phyloP scores from a whole-genome alignment of 2,888 invertebrate genomes.

The Axea sp. region DNA sequence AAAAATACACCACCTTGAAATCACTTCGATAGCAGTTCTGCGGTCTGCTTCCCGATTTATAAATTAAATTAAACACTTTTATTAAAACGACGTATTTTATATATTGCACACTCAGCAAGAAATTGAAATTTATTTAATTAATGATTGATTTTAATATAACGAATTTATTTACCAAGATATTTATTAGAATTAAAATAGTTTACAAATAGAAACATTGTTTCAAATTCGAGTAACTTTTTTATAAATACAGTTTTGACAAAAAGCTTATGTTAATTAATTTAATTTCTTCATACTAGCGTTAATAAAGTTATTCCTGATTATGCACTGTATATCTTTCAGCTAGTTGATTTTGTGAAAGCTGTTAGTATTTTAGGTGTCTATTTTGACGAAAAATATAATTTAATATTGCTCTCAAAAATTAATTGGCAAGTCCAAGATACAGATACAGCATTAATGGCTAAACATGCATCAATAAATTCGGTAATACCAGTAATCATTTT shows the following conservation, averaged over 20 bases:
- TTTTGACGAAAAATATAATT: conserved; percentile 48
- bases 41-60: too few species aligned
- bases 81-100: too few species aligned
- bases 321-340: conserved; percentile 34
- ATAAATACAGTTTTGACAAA: background rate
- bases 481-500: too few species aligned
- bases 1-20: conserved; percentile 10
- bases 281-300: conserved; percentile 11
- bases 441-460: conserved; percentile 28
- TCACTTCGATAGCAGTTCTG: too few species aligned
- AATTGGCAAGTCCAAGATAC: conserved; percentile 35
- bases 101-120: too few species aligned
- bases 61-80: too few species aligned
- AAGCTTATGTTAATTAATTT: conserved; percentile 3
- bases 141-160: too few species aligned
- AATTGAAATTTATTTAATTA: too few species aligned
- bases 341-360: conserved; percentile 12
- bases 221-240: background rate
- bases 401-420: conserved; percentile 44
- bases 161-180: too few species aligned
- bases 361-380: conserved; percentile 39
- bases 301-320: conserved; percentile 36
- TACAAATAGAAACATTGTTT: too few species aligned
- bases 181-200: too few species aligned
- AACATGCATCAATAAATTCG: conserved; percentile 21